Evolutionary conservation across 1,140 invertebrate genomes (phyloP), one percentile per base, ranked within the genome.

Genomic region (Hylaeus anthracinus): DNA sequence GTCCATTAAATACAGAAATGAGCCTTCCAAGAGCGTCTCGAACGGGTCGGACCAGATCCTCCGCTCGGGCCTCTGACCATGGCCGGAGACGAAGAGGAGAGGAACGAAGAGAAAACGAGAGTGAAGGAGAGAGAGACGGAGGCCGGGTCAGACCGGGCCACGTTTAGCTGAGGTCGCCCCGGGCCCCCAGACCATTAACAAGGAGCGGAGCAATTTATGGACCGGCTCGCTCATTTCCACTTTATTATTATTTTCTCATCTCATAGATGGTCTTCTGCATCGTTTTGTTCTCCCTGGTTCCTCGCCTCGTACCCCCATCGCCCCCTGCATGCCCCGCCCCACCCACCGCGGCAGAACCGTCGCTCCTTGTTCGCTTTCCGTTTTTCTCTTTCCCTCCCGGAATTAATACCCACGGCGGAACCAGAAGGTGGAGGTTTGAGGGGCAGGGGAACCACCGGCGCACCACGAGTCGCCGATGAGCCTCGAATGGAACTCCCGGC

Each of bases 191-290:
- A 93, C 92, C 92, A 93, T 93, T 93, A 93, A 93, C 92, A 93
- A 93, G 92, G 90, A 93, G 92, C 92, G 90, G 90, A 92, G 90
- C 91, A 93, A 92, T 93, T 93, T 93, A 93, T 93, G 92, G 92
- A 92, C 90, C 90, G 91, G 89, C 91, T 92, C 90, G 89, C 92
- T 93, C 92, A 93, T 92, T 93, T 92, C 91, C 92, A 93, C 92
- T 93, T 93, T 93, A 93, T 93, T 93, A 93, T 93, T 93, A 93
- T 93, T 93, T 93, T 93, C 92, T 93, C 92, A 92, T 93, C 92
- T 92, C 92, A 92, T 92, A 93, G 92, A 93, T 92, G 89, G 89
- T 90, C 87, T 90, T 86, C 86, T 81, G 79, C 84, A 83, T 91
- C 89, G 86, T 90, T 90, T 91, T 89, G 88, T 91, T 88, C 74